These are phyloP conservation scores for Tenthredo distinguenda DNA, from an alignment of 2,888 invertebrate genomes.

Conservation along the genomic window DNA sequence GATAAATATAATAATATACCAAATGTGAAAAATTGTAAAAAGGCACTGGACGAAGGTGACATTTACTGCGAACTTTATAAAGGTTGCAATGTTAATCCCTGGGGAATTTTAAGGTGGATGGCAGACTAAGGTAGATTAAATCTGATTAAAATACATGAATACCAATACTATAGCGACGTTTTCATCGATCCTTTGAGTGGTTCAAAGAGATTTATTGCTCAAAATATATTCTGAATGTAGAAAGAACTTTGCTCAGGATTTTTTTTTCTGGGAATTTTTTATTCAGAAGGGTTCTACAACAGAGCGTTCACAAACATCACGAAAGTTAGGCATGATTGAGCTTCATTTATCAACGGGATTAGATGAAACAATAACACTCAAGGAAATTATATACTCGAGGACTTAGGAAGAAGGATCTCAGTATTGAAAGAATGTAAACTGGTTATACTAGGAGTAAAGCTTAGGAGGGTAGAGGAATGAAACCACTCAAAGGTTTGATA, in stretches of 20 bases:
- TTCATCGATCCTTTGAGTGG: neutral
- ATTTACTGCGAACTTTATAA: constrained; percentile 19
- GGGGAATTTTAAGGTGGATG: neutral
- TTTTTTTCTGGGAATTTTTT: neutral
- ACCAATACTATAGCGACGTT: neutral
- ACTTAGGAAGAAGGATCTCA: neutral
- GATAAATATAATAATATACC: constrained; percentile 6
- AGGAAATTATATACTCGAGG: neutral
- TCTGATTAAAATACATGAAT: neutral
- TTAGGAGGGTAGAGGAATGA: neutral
- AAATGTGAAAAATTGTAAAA: neutral
- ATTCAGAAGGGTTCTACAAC: neutral
- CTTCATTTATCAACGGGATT: neutral
- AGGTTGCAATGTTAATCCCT: neutral
- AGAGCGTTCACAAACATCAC: neutral
- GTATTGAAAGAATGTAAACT: neutral
- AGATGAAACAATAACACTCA: neutral
- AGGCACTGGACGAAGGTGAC: neutral
- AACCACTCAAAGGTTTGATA: constrained; percentile 15
- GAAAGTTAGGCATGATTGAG: neutral
- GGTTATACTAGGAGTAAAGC: neutral
- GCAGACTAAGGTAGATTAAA: neutral
- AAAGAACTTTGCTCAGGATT: neutral
- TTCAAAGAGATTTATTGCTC: neutral
- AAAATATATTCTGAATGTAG: neutral